A percentile compares a stretch with the other conserved stretches of the same genome.
These are phyloP conservation scores for Drosophila serrata DNA, from an alignment of 1,140 invertebrate species.

Conservation along the genomic window DNA sequence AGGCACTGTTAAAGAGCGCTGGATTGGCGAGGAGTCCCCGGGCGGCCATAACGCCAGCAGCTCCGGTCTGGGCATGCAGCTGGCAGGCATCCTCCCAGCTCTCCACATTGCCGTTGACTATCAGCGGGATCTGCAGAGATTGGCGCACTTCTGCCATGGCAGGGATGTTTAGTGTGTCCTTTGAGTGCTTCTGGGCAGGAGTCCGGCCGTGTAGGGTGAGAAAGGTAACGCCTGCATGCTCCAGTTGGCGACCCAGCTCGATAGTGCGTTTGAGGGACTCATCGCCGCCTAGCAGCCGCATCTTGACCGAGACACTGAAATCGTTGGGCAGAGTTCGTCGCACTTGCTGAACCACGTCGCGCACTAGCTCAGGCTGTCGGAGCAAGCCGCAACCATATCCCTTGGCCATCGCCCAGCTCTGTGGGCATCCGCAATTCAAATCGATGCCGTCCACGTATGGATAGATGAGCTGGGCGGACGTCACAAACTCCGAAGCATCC, in stretches of 20 bases:
- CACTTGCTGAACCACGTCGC: slow-evolving; percentile 92
- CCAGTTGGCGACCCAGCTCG: slow-evolving; percentile 90
- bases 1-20: slow-evolving; percentile 90
- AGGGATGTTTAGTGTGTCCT: slow-evolving; percentile 90
- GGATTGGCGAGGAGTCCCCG: slow-evolving; percentile 96
- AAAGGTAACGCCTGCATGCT: slow-evolving; percentile 94
- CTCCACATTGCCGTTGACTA: slow-evolving; percentile 96
- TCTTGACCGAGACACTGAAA: slow-evolving; percentile 97
- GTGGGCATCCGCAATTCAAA: slow-evolving; percentile 98
- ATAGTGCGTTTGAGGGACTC: slow-evolving; percentile 85
- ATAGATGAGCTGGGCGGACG: slow-evolving; percentile 93
- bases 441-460: slow-evolving; percentile 95
- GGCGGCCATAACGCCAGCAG: slow-evolving; percentile 95
- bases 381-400: slow-evolving; percentile 95
- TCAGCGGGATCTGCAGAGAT: slow-evolving; percentile 90
- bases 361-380: slow-evolving; percentile 93
- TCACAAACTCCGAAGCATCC: slow-evolving; percentile 92
- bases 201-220: slow-evolving; percentile 96
- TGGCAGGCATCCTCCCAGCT: slow-evolving; percentile 89
- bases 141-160: slow-evolving; percentile 90
- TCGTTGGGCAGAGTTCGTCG: slow-evolving; percentile 90
- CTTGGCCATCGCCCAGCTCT: slow-evolving; percentile 96
- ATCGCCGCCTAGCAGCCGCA: slow-evolving; percentile 89
- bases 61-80: slow-evolving; percentile 89
- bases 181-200: slow-evolving; percentile 91